phyloP scores from a whole-genome alignment of 2,888 invertebrate species.

The Acanthococcus lagerstroemiae region DNA sequence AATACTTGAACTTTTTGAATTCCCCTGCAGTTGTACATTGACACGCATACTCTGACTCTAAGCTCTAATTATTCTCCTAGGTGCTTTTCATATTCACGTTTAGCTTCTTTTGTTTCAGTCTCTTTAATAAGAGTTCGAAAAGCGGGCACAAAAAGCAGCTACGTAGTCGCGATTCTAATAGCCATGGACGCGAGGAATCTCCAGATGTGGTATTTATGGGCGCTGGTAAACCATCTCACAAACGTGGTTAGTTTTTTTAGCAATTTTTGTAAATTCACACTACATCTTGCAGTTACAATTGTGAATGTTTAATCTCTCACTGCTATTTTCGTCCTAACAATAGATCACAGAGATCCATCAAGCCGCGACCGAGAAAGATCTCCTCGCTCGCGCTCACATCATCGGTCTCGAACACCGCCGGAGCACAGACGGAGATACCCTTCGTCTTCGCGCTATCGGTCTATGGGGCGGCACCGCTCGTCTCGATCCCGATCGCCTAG shows the following conservation, averaged over 20 bases:
- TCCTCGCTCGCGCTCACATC: constrained; percentile 8
- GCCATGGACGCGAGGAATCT: not conserved
- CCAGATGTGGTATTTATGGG: constrained; percentile 11
- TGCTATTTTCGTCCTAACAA: no score
- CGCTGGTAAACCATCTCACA: not conserved
- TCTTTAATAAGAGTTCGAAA: constrained; percentile 33
- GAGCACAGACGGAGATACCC: constrained; percentile 3
- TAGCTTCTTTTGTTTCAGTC: constrained; percentile 32
- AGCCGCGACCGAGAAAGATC: not conserved
- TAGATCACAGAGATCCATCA: no score
- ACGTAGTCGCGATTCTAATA: not conserved
- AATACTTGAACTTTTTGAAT: no score
- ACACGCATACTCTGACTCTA: no score
- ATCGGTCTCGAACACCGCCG: constrained; percentile 10
- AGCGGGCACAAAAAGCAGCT: constrained; percentile 32
- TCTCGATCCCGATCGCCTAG: constrained; percentile 28
- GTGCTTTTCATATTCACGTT: not conserved
- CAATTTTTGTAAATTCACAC: not conserved
- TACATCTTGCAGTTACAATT: not conserved
- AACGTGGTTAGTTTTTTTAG: not conserved
- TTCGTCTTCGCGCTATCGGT: constrained; percentile 2
- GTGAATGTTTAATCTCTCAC: not conserved
- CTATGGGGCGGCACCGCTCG: not conserved
- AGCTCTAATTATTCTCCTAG: not conserved
- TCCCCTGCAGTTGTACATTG: no score